These are phyloP conservation scores for Meganola albula DNA, from an alignment of 2,888 invertebrate species.

Conservation along the genomic window DNA sequence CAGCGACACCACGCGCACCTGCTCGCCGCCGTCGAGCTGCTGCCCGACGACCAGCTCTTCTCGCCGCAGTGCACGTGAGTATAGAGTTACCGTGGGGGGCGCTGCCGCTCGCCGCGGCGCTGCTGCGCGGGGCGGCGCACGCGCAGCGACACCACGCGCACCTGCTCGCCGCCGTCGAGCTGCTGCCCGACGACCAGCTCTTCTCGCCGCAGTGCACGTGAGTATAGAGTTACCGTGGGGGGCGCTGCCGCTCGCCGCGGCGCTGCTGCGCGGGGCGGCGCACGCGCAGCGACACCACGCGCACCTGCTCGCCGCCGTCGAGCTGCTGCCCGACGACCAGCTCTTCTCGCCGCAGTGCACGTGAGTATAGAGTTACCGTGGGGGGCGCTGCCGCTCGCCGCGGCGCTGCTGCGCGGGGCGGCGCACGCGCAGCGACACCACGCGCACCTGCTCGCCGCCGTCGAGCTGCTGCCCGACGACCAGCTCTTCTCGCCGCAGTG, in stretches of 20 bases:
- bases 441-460: conserved; percentile 86
- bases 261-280: conserved; percentile 82
- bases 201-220: conserved; percentile 69
- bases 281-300: conserved; percentile 80
- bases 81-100: too few relatives aligned
- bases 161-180: conserved; percentile 88
- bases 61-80: conserved; percentile 43
- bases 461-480: conserved; percentile 88
- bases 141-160: conserved; percentile 83
- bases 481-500: conserved; percentile 80
- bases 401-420: conserved; percentile 83
- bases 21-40: conserved; percentile 86
- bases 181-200: conserved; percentile 85
- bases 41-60: conserved; percentile 88
- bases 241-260: conserved; percentile 90
- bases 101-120: conserved; percentile 88
- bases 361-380: too few relatives aligned
- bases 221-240: too few relatives aligned
- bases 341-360: conserved; percentile 77
- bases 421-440: conserved; percentile 79
- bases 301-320: conserved; percentile 88
- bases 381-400: conserved; percentile 91
- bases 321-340: conserved; percentile 85
- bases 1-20: conserved; percentile 86
- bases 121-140: conserved; percentile 80